phyloP scores from a whole-genome alignment of 1,140 invertebrate species.

The Eufriesea mexicana region DNA sequence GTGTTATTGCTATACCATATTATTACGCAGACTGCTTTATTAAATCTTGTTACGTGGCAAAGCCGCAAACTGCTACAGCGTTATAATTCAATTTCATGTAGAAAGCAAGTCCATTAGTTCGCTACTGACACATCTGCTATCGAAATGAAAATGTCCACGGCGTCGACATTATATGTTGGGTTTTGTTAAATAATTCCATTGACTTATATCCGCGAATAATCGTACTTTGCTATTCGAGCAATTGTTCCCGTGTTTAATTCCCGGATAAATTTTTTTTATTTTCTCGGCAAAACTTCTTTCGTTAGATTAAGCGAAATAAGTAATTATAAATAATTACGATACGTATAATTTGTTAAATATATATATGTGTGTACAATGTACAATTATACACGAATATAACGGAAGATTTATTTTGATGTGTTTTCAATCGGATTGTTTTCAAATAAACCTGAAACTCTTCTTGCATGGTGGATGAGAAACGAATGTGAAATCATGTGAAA shows the following conservation, averaged over 20 bases:
- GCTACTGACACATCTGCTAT: constrained; percentile 44
- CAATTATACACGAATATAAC: too few species aligned
- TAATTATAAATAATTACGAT: too few species aligned
- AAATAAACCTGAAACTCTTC: too few species aligned
- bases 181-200: constrained; percentile 60
- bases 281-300: too few species aligned
- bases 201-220: constrained; percentile 29
- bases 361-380: too few species aligned
- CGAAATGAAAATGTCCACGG: constrained; percentile 62
- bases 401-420: too few species aligned
- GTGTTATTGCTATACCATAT: constrained; percentile 65
- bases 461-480: too few species aligned
- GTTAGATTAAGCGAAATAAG: too few species aligned
- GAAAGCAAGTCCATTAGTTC: constrained; percentile 69
- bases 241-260: constrained; percentile 2
- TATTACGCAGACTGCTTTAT: constrained; percentile 68
- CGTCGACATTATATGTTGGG: constrained; percentile 45
- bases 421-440: too few species aligned
- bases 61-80: constrained; percentile 67
- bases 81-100: constrained; percentile 68
- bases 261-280: neutral
- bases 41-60: constrained; percentile 68
- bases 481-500: too few species aligned
- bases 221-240: neutral
- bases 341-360: too few species aligned